phyloP scores from a whole-genome alignment of 35 echinoderm and acorn worm species.

The Diadema setosum region DNA sequence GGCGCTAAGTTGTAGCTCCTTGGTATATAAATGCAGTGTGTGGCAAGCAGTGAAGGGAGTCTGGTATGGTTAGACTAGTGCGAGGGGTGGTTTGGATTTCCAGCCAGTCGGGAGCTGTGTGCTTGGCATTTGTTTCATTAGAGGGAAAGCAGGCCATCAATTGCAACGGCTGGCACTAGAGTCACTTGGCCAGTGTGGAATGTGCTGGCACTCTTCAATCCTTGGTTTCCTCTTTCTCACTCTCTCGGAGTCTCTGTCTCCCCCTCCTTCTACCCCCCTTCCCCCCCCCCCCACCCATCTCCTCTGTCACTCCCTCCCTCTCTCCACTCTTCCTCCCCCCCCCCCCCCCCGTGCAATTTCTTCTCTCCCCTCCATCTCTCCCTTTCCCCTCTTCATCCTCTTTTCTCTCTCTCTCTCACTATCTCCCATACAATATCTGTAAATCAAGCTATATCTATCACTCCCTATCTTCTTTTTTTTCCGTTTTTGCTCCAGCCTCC shows the following conservation, averaged over 20 bases:
- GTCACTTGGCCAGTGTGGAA: neutral
- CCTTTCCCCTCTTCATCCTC: neutral
- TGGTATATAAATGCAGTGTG: too few relatives aligned
- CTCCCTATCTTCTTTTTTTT: neutral
- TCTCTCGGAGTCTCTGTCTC: neutral
- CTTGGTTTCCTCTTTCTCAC: neutral
- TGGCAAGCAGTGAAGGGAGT: too few relatives aligned
- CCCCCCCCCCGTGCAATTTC: neutral
- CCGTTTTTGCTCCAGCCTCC: neutral
- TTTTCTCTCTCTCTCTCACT: neutral
- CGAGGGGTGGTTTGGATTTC: too few relatives aligned
- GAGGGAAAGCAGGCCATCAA: too few relatives aligned
- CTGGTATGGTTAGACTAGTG: too few relatives aligned
- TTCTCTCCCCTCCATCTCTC: neutral
- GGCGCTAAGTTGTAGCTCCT: too few relatives aligned
- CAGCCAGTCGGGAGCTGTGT: too few relatives aligned
- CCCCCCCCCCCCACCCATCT: neutral
- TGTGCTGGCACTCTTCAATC: neutral
- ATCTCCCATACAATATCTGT: neutral
- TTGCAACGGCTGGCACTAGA: neutral
- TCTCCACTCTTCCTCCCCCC: neutral
- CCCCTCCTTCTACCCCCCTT: neutral
- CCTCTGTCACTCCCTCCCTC: neutral
- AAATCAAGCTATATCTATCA: too few relatives aligned
- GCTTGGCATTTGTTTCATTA: too few relatives aligned